Evolutionary conservation across 2,888 invertebrate genomes (phyloP), one percentile per base, ranked within the genome.

Genomic region (Netelia melanura): DNA sequence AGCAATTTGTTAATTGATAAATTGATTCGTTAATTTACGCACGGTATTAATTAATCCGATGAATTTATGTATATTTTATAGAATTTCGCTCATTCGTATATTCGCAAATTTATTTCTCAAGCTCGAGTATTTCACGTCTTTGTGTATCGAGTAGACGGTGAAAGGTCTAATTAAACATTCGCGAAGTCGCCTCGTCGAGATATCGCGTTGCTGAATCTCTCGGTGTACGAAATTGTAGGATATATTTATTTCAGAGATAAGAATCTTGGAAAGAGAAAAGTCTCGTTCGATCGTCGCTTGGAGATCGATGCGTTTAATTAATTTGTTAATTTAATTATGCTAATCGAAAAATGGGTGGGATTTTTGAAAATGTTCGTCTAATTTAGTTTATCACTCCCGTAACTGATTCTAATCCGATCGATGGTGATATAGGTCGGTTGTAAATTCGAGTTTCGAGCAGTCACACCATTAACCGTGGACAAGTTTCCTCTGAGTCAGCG

Each of bases 291-390:
- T 67, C 52, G 21, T 11, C 10, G 23, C 21, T 3, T 2, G 5
- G 23, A 67, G 10, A 44, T 14, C 11, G 23, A 67, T 48, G 67
- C n/a, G 9, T 48, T 44, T 77, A 77, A 67, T 77, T 65, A 77
- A 77, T 17, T 77, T 17, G 70, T 30, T 30, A 5, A 5, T 30
- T 0, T 5, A 30, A 30, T 30, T 30, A 30, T 5, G 30, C 0
- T 17, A 17, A 17, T 30, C 30, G 30, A 65, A 64, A 61, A 71
- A 64, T 54, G 3, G 0, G 25, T 3, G 25, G 25, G n/a, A 23
- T 56, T 64, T 30, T 52, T 64, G 48, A 17, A 6, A 11, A 30
- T 17, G 11, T 23, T 52, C n/a, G 30, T 58, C 38, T 56, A 25
- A 23, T 65, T 54, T 54, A 14, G 2, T 21, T 44, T 21, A 67